These are phyloP conservation scores for Heliothis peltigera DNA, from an alignment of 2,888 invertebrate genomes.

Conservation along the genomic window DNA sequence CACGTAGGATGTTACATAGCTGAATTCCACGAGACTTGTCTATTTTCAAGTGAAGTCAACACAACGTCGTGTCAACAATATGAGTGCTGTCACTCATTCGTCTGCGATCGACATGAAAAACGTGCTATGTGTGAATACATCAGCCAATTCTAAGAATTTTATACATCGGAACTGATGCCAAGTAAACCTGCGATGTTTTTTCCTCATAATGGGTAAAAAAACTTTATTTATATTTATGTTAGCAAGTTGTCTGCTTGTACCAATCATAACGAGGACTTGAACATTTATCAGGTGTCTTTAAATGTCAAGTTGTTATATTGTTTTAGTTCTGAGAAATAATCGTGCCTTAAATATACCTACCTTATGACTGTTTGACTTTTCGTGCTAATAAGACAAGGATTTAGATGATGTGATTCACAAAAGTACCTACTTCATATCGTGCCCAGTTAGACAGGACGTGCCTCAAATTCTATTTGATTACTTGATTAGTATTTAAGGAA, in stretches of 20 bases:
- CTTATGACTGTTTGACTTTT: not conserved
- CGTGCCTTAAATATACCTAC: conserved; percentile 5
- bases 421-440: not conserved
- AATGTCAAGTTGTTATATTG: conserved; percentile 41
- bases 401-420: not conserved
- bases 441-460: too few species aligned
- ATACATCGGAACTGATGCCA: conserved; percentile 8
- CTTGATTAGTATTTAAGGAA: too few species aligned
- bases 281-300: conserved; percentile 26
- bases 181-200: conserved; percentile 24
- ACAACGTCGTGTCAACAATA: not conserved
- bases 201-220: conserved; percentile 16
- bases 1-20: not conserved
- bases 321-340: conserved; percentile 33
- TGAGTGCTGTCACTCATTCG: conserved; percentile 14
- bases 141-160: conserved; percentile 36
- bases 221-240: not conserved
- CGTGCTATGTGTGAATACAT: conserved; percentile 40
- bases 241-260: not conserved
- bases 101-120: conserved; percentile 22
- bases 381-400: not conserved
- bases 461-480: too few species aligned
- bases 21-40: not conserved
- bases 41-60: not conserved
- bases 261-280: conserved; percentile 12